These are phyloP conservation scores for Lampris megalopsis DNA, from an alignment of 2,113 vertebrate genomes.

Conservation along the genomic window DNA sequence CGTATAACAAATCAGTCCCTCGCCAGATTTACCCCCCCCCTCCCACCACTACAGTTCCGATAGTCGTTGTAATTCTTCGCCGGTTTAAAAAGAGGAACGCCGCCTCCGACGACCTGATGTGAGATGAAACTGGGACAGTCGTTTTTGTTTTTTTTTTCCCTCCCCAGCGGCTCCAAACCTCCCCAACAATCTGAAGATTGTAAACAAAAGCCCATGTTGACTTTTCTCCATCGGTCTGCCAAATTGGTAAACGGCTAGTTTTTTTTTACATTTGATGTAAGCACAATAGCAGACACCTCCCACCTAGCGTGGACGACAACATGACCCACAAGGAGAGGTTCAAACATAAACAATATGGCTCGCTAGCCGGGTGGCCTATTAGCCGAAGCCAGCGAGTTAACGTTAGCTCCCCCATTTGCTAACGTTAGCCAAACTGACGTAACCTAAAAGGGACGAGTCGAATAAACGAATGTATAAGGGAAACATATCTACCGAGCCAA, in stretches of 20 bases:
- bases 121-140: not conserved
- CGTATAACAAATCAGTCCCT: constrained; percentile 12
- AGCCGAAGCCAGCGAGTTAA: not conserved
- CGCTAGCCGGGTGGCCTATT: constrained; percentile 33
- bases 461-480: constrained; percentile 12
- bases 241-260: no score
- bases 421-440: constrained; percentile 1
- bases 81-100: not conserved
- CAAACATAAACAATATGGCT: constrained; percentile 57
- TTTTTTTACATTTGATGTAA: no score
- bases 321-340: constrained; percentile 6
- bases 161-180: not conserved
- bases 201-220: constrained; percentile 50
- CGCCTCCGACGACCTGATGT: no score
- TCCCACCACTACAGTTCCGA: not conserved
- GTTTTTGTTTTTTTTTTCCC: no score
- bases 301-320: no score
- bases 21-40: not conserved
- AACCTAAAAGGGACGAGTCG: not conserved
- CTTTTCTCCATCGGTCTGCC: no score
- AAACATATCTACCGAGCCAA: constrained; percentile 48
- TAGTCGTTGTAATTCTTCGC: not conserved
- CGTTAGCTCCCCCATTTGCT: constrained; percentile 3
- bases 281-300: no score
- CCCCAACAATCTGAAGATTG: constrained; percentile 33